Conservation (phyloP, 2,113 vertebrate species). For the Megalops atlanticus region DNA sequence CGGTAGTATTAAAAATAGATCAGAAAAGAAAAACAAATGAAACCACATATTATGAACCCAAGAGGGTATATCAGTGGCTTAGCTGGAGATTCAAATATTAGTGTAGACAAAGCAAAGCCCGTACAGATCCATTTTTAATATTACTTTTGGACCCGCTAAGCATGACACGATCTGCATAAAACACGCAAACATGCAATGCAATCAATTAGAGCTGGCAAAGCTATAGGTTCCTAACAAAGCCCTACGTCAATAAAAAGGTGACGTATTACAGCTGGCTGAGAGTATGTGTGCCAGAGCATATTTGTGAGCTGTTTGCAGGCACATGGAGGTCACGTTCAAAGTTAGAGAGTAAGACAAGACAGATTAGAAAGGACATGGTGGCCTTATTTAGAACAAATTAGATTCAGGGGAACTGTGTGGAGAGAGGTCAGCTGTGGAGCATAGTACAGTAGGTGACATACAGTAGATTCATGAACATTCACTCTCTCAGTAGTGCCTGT, state of each 20-base stretch:
- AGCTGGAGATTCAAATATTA: slow-evolving; percentile 22
- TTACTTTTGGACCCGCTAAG: slow-evolving; percentile 13
- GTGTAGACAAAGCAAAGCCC: slow-evolving; percentile 15
- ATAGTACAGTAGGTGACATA: too few species aligned
- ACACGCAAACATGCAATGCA: slow-evolving; percentile 4
- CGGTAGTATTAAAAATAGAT: slow-evolving; percentile 5
- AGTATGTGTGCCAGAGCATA: slow-evolving; percentile 1
- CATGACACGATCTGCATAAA: slow-evolving; percentile 20
- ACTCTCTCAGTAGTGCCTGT: background rate
- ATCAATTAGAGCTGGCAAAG: slow-evolving; percentile 24
- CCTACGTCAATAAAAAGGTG: slow-evolving; percentile 1
- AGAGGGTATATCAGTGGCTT: background rate
- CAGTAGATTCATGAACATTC: background rate
- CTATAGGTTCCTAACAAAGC: background rate
- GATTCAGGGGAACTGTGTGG: background rate
- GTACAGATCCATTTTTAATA: background rate
- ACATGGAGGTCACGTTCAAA: slow-evolving; percentile 13
- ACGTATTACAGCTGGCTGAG: slow-evolving; percentile 17
- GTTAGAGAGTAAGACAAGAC: background rate
- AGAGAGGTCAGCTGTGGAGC: background rate
- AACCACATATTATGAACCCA: slow-evolving; percentile 10
- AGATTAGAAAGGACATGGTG: background rate
- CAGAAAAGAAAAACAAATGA: background rate
- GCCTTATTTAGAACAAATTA: too few species aligned
- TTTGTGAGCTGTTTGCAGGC: slow-evolving; percentile 1